Percentiles rank a stretch among this genome's conserved stretches.
Evolutionary conservation across 1,140 invertebrate genomes (phyloP).

Genomic region (Leptoteleia sp.): DNA sequence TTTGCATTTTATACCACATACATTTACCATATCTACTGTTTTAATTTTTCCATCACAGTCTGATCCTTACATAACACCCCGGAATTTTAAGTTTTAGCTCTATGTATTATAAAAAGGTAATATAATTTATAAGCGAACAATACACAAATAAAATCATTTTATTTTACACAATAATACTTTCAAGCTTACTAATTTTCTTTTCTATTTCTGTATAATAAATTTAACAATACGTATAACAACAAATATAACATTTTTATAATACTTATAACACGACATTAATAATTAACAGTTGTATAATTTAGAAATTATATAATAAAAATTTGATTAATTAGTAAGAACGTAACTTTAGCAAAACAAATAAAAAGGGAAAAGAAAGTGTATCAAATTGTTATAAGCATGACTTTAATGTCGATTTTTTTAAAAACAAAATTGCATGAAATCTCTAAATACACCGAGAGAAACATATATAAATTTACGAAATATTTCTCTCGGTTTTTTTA

Average conservation of each 20-base stretch:
- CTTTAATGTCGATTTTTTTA: no score
- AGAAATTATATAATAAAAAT: not conserved
- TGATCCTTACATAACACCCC: slow-evolving; percentile 9
- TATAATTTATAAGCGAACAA: slow-evolving; percentile 5
- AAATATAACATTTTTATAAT: not conserved
- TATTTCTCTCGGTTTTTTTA: no score
- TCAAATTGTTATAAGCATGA: slow-evolving; percentile 25
- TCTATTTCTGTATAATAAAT: not conserved
- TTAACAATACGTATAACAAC: no score
- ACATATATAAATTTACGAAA: no score
- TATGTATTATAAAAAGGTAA: slow-evolving; percentile 21
- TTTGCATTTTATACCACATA: slow-evolving; percentile 48
- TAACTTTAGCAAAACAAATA: not conserved
- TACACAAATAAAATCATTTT: not conserved
- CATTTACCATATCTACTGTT: slow-evolving; percentile 22
- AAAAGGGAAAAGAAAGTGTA: slow-evolving; percentile 13
- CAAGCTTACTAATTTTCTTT: slow-evolving; percentile 31
- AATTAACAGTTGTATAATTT: not conserved
- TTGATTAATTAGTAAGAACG: not conserved
- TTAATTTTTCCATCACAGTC: slow-evolving; percentile 27
- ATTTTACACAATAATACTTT: slow-evolving; percentile 5
- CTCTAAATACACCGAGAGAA: no score
- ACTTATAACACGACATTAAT: not conserved
- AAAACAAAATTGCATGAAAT: slow-evolving; percentile 1
- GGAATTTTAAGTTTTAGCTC: slow-evolving; percentile 11